Evolutionary conservation across 2,113 vertebrate genomes (phyloP), one percentile per base, ranked within the genome.

Genomic region (Chaetodon trifascialis): DNA sequence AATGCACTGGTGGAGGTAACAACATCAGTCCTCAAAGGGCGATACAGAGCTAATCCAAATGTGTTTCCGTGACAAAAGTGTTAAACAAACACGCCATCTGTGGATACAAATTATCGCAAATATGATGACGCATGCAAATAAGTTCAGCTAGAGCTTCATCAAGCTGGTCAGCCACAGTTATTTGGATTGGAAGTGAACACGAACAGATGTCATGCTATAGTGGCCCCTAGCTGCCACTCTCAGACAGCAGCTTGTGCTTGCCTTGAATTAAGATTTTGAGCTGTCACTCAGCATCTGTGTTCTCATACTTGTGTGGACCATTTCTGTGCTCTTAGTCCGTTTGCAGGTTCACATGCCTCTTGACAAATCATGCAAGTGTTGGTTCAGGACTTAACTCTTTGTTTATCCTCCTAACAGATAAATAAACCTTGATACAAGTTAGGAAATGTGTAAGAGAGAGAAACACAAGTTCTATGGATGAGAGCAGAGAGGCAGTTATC

Each of bases 401-500:
- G 11, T 75, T 40, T 54, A 14, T 64, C 11, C 21, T 54, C 15
- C 36, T 7, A 38, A 23, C 52, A 58, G 25, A 25, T 23, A 11
- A 12, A 36, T 5, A 11, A 40, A 40, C 3, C 30, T 30, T 30
- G 30, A 3, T 40, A 40, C 38, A 40, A 40, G 38, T 40, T 40
- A 30, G 6, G 5, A 30, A 30, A 30, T 30, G 30, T 30, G 15
- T 19, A 40, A 47, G 4, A 12, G 6, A 60, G n/a, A 12, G n/a
- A 67, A 38, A 15, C 19, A 52, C 2, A 38, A 54, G 1, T 55
- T 68, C 21, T 30, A 55, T 70, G 14, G 55, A 40, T 55, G 49
- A 65, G 34, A 68, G 17, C 23, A 36, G 38, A 40, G 56, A 59
- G 7, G 38, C 83, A 69, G 52, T 65, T 63, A 38, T 49, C 64